Conservation (phyloP, 1,140 invertebrate species). For the Musca vetustissima region DNA sequence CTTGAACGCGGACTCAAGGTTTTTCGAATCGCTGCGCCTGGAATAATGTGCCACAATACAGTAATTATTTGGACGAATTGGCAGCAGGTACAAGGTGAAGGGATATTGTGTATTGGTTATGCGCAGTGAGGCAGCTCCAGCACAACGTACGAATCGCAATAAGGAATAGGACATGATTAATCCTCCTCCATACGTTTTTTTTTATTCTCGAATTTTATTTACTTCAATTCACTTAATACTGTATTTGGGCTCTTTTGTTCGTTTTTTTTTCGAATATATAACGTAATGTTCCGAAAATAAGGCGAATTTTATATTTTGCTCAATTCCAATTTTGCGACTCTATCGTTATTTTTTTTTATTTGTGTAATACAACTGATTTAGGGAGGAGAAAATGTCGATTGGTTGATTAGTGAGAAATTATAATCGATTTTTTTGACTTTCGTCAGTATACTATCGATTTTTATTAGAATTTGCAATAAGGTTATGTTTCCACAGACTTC, state of each 20-base stretch:
- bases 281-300: too few species aligned
- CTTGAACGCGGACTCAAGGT: slow-evolving; percentile 41
- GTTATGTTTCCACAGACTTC: too few species aligned
- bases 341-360: too few species aligned
- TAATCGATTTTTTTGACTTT: too few species aligned
- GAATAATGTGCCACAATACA: slow-evolving; percentile 36
- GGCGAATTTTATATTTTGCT: too few species aligned
- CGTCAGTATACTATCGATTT: too few species aligned
- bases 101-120: slow-evolving; percentile 9
- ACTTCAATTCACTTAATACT: not conserved
- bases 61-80: slow-evolving; percentile 12
- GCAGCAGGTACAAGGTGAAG: slow-evolving; percentile 9
- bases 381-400: too few species aligned
- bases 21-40: slow-evolving; percentile 44
- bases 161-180: slow-evolving; percentile 26
- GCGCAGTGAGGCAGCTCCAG: not conserved
- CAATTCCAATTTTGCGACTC: too few species aligned
- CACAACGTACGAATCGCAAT: slow-evolving; percentile 21
- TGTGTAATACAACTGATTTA: too few species aligned
- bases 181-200: not conserved
- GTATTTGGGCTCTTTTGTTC: not conserved
- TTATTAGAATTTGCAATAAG: too few species aligned
- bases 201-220: not conserved
- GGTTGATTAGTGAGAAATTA: too few species aligned
- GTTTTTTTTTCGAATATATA: not conserved